Conservation (phyloP, 2,113 vertebrate species). For the Thamnophis sirtalis region DNA sequence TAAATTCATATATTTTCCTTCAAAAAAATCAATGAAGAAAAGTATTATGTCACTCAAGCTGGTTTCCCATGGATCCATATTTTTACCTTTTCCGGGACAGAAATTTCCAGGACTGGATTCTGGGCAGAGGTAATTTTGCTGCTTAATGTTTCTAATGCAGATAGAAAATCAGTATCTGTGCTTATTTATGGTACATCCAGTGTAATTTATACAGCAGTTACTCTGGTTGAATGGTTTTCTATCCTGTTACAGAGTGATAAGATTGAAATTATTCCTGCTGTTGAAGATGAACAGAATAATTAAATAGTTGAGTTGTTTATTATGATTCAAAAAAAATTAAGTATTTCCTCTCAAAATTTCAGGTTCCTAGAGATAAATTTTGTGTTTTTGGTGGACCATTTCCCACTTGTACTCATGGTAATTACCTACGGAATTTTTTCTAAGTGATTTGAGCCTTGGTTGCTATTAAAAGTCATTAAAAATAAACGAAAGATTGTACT, state of each 20-base stretch:
- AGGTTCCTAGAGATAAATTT: not conserved
- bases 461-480: constrained; percentile 21
- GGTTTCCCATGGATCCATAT: constrained; percentile 59
- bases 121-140: constrained; percentile 56
- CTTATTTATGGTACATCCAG: not conserved
- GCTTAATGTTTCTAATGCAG: not conserved
- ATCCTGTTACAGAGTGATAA: not conserved
- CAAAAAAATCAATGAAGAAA: constrained; percentile 41
- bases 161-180: not conserved
- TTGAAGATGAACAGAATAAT: not conserved
- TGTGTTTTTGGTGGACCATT: not conserved
- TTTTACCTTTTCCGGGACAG: constrained; percentile 61
- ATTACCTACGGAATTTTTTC: constrained; percentile 13
- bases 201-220: not conserved
- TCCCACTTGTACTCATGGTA: not conserved
- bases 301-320: not conserved
- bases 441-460: not conserved
- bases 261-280: not conserved
- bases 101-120: constrained; percentile 50
- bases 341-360: not conserved
- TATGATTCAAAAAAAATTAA: not conserved
- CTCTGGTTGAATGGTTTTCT: constrained; percentile 1
- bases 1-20: constrained; percentile 15
- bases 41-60: constrained; percentile 57
- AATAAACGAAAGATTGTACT: not conserved